Conservation (phyloP, 2,888 invertebrate genomes). For the Hemithea aestivaria region DNA sequence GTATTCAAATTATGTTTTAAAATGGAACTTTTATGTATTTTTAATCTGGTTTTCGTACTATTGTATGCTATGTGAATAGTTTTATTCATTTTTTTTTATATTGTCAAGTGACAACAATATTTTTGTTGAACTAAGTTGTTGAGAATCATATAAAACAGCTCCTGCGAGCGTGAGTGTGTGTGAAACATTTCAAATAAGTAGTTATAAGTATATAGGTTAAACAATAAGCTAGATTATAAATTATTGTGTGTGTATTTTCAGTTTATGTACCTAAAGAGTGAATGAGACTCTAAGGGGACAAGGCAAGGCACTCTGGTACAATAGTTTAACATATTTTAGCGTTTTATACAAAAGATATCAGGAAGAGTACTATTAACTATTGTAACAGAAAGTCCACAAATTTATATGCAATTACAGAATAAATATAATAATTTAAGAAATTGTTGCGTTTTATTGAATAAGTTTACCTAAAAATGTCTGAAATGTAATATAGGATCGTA, state of each 20-base stretch:
- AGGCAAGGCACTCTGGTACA: conserved; percentile 59
- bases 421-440: conserved; percentile 76
- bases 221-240: conserved; percentile 72
- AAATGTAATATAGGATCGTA: too few relatives aligned
- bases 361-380: conserved; percentile 75
- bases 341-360: conserved; percentile 75
- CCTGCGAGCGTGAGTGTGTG: conserved; percentile 57
- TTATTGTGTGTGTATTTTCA: conserved; percentile 77
- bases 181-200: conserved; percentile 53
- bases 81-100: conserved; percentile 36
- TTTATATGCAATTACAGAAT: conserved; percentile 78
- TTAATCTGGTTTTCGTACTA: conserved; percentile 12
- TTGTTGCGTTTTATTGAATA: conserved; percentile 37
- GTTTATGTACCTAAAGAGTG: conserved; percentile 59
- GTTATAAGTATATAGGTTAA: conserved; percentile 62
- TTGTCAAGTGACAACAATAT: conserved; percentile 36
- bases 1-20: too few relatives aligned
- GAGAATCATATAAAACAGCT: conserved; percentile 37
- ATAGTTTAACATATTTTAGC: conserved; percentile 70
- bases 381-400: conserved; percentile 79
- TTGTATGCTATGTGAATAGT: conserved; percentile 26
- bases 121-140: conserved; percentile 58
- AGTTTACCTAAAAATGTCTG: too few relatives aligned
- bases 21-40: too few relatives aligned
- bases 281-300: conserved; percentile 42